phyloP scores from a whole-genome alignment of 2,888 invertebrate species.

The Venusia cambrica region DNA sequence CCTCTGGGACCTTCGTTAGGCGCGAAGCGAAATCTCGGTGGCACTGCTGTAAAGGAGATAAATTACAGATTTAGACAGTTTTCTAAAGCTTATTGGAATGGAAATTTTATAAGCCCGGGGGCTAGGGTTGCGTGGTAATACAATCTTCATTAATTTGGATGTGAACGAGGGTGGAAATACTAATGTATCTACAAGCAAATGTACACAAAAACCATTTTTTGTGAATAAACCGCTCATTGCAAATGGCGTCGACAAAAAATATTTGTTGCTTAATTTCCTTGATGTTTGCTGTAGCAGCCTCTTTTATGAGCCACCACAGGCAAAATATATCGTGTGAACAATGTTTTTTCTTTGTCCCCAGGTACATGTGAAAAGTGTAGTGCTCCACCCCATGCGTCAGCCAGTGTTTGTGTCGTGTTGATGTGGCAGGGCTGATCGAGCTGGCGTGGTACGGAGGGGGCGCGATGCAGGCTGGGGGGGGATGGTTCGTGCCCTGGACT shows the following conservation, averaged over 20 bases:
- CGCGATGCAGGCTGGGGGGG: constrained; percentile 74
- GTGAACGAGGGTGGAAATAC: too few species aligned
- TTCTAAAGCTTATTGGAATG: constrained; percentile 2
- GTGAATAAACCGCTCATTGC: too few species aligned
- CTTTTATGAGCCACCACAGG: too few species aligned
- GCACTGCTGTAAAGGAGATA: constrained; percentile 12
- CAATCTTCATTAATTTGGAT: too few species aligned
- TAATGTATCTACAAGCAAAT: background rate
- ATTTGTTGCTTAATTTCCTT: too few species aligned
- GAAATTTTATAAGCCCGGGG: constrained; percentile 1
- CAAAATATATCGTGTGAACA: too few species aligned
- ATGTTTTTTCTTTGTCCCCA: constrained; percentile 63
- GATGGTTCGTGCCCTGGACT: constrained; percentile 73
- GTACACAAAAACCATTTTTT: constrained; percentile 6
- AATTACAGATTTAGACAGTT: constrained; percentile 9
- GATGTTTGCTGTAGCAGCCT: too few species aligned
- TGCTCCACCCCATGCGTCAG: constrained; percentile 30
- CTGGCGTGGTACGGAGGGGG: constrained; percentile 79
- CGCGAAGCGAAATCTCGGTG: constrained; percentile 3
- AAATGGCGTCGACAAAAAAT: too few species aligned
- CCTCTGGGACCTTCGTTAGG: constrained; percentile 16
- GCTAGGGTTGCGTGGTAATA: too few species aligned
- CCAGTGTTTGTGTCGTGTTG: constrained; percentile 45
- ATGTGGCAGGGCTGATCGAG: constrained; percentile 67
- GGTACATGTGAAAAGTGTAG: constrained; percentile 61